phyloP scores from a whole-genome alignment of 2,113 vertebrate genomes.

The Piprites chloris region DNA sequence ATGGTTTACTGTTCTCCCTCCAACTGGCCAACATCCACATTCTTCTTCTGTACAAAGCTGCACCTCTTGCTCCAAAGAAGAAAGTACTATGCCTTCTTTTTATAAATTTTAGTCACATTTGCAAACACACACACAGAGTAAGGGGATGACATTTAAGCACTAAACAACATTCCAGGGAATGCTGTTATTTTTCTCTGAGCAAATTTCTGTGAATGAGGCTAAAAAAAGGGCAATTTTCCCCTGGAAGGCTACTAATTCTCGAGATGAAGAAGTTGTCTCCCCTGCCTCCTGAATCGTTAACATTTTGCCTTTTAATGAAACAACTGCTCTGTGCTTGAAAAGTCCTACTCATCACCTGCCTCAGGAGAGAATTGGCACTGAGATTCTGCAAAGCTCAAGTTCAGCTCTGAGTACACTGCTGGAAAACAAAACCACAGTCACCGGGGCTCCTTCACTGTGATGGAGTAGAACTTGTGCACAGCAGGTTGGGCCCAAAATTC shows the following conservation, averaged over 20 bases:
- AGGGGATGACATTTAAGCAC: neutral
- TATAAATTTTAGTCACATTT: conserved; percentile 34
- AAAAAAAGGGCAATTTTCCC: neutral
- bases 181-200: neutral
- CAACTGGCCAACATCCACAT: conserved; percentile 66
- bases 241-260: neutral
- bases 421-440: neutral
- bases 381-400: neutral
- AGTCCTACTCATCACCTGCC: neutral
- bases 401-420: neutral
- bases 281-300: neutral
- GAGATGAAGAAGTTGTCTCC: neutral
- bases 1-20: conserved; percentile 70
- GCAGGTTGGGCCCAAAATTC: neutral
- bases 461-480: neutral
- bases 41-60: conserved; percentile 46
- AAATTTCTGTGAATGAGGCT: neutral
- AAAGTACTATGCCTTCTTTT: conserved; percentile 5
- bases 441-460: neutral
- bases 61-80: conserved; percentile 42
- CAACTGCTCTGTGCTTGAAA: neutral
- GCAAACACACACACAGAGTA: neutral
- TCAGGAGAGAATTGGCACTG: neutral
- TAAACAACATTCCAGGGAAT: neutral
- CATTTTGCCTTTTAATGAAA: neutral